phyloP scores from a whole-genome alignment of 2,888 invertebrate species.

The Caenorhabditis sulstoni region DNA sequence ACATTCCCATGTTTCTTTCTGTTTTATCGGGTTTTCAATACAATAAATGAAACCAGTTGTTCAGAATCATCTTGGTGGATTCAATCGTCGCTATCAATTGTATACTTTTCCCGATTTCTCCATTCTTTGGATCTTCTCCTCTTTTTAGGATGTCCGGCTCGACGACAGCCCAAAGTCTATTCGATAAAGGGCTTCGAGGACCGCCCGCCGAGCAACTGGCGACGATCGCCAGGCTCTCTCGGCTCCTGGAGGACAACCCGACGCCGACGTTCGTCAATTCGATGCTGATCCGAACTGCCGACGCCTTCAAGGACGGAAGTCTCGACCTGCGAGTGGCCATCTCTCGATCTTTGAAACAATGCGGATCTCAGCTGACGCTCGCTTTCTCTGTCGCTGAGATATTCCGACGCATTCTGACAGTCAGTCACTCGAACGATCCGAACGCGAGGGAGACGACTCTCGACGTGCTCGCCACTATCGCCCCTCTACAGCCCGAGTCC shows the following conservation, averaged over 20 bases:
- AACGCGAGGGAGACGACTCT: constrained; percentile 92
- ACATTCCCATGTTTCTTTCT: too few species aligned
- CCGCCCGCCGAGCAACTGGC: constrained; percentile 90
- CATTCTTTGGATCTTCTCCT: too few species aligned
- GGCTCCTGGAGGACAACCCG: constrained; percentile 96
- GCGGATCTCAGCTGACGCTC: constrained; percentile 94
- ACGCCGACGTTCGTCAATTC: constrained; percentile 98
- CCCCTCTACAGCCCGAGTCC: constrained; percentile 31
- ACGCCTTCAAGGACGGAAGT: constrained; percentile 91
- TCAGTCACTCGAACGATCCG: constrained; percentile 96
- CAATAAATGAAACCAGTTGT: not conserved
- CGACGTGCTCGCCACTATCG: constrained; percentile 47
- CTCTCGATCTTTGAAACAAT: constrained; percentile 93
- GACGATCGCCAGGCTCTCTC: constrained; percentile 94
- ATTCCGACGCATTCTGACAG: constrained; percentile 86
- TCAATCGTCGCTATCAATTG: not conserved
- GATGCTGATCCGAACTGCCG: constrained; percentile 93
- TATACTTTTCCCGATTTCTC: not conserved
- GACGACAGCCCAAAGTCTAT: constrained; percentile 7
- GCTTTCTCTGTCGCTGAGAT: constrained; percentile 87
- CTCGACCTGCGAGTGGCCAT: constrained; percentile 95
- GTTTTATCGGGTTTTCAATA: too few species aligned
- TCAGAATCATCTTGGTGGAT: too few species aligned
- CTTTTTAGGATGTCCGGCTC: constrained; percentile 32
- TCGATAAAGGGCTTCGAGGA: constrained; percentile 26